phyloP scores from a whole-genome alignment of 2,113 vertebrate species.

The Elachura formosa region DNA sequence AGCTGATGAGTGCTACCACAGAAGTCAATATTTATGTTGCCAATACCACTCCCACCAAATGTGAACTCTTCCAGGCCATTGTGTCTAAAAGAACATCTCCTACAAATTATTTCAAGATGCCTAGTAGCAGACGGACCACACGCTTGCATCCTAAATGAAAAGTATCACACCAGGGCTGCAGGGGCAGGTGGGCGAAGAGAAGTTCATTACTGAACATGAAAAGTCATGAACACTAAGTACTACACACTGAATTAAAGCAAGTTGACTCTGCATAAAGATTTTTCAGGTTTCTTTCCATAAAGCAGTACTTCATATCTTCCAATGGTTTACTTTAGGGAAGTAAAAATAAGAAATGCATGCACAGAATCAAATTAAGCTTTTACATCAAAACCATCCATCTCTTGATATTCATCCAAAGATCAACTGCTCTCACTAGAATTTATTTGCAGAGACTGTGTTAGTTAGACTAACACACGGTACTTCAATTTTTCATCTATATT shows the following conservation, averaged over 20 bases:
- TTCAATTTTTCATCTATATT: background rate
- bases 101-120: background rate
- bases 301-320: background rate
- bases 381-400: background rate
- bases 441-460: background rate
- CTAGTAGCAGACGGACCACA: background rate
- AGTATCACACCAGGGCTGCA: background rate
- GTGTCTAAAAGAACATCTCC: background rate
- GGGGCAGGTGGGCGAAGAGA: background rate
- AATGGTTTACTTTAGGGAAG: background rate
- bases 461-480: background rate
- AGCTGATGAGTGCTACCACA: accelerated
- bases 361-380: background rate
- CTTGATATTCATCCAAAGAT: background rate
- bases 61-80: background rate
- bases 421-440: background rate
- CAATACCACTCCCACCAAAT: background rate
- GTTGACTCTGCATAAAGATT: background rate
- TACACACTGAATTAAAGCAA: background rate
- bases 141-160: background rate
- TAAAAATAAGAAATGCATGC: background rate
- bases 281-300: background rate
- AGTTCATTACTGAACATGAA: background rate
- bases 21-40: background rate
- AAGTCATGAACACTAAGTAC: background rate